A percentile compares a stretch with the other conserved stretches of the same genome.
phyloP scores from a whole-genome alignment of 2,113 vertebrate species.

The Merops nubicus region DNA sequence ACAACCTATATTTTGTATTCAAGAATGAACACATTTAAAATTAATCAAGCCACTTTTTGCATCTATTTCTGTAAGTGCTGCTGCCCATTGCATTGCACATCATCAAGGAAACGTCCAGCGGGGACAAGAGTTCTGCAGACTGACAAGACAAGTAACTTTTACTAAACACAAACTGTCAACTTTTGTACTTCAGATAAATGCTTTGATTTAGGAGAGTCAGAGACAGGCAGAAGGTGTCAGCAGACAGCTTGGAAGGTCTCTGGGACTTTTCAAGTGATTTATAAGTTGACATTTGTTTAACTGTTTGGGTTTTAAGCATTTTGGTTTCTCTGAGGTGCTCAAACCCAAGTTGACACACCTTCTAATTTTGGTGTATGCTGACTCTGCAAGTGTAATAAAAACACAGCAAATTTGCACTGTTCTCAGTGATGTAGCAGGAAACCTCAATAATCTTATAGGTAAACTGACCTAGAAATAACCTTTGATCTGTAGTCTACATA shows the following conservation, averaged over 20 bases:
- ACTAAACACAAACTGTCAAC: constrained; percentile 36
- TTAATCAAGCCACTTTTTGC: neutral
- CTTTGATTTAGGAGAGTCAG: constrained; percentile 43
- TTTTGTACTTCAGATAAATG: constrained; percentile 48
- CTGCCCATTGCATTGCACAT: constrained; percentile 1
- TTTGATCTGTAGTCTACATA: neutral
- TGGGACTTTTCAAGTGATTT: constrained; percentile 44
- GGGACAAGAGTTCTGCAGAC: neutral
- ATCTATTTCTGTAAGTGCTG: constrained; percentile 18
- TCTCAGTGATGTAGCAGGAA: constrained; percentile 24
- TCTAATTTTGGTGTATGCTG: constrained; percentile 23
- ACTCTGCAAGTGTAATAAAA: constrained; percentile 8
- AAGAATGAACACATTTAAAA: neutral
- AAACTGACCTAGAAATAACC: constrained; percentile 6
- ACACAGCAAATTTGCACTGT: neutral
- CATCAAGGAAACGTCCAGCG: neutral
- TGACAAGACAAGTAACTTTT: constrained; percentile 13
- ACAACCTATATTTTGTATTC: neutral
- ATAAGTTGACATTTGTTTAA: constrained; percentile 25
- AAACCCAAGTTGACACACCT: neutral
- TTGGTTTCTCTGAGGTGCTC: constrained; percentile 33
- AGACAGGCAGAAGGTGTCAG: constrained; percentile 48
- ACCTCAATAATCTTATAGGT: neutral
- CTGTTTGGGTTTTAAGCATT: constrained; percentile 8
- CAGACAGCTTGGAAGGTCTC: constrained; percentile 48